phyloP scores from a whole-genome alignment of 2,888 invertebrate genomes.

The Pinctada fucata region DNA sequence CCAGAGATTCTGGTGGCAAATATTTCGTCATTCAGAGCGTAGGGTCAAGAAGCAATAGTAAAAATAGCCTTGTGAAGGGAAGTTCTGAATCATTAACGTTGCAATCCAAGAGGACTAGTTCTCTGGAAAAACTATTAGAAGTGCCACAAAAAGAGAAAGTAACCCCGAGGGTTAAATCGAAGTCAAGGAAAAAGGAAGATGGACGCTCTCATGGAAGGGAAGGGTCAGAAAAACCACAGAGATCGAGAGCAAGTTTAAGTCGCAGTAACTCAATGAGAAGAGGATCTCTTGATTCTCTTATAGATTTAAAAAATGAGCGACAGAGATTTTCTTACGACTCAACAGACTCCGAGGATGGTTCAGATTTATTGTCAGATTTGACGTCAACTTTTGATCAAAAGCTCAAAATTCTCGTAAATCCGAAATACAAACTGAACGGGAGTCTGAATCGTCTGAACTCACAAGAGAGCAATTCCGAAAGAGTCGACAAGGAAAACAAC shows the following conservation, averaged over 20 bases:
- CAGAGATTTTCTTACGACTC: constrained; percentile 61
- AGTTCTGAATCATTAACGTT: constrained; percentile 47
- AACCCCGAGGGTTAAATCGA: background rate
- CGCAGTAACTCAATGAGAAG: constrained; percentile 70
- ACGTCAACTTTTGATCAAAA: constrained; percentile 73
- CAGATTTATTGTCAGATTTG: constrained; percentile 68
- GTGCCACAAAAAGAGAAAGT: constrained; percentile 2
- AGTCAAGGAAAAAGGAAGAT: constrained; percentile 6
- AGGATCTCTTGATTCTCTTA: constrained; percentile 81
- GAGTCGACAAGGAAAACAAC: constrained; percentile 28
- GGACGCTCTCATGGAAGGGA: constrained; percentile 41
- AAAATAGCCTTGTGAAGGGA: constrained; percentile 42
- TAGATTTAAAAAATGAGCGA: constrained; percentile 76
- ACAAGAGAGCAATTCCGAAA: constrained; percentile 31
- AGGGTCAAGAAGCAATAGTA: constrained; percentile 26
- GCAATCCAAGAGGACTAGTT: constrained; percentile 57
- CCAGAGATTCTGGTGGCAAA: constrained; percentile 53
- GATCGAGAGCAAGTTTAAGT: constrained; percentile 45
- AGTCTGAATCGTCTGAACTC: constrained; percentile 31
- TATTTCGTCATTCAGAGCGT: constrained; percentile 61
- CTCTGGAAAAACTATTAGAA: constrained; percentile 63
- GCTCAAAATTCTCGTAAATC: constrained; percentile 68
- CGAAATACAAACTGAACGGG: constrained; percentile 60
- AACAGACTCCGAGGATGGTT: constrained; percentile 70
- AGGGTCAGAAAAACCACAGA: constrained; percentile 43